Evolutionary conservation across 2,113 vertebrate species (phyloP).

Genomic region (Crocuta crocuta): DNA sequence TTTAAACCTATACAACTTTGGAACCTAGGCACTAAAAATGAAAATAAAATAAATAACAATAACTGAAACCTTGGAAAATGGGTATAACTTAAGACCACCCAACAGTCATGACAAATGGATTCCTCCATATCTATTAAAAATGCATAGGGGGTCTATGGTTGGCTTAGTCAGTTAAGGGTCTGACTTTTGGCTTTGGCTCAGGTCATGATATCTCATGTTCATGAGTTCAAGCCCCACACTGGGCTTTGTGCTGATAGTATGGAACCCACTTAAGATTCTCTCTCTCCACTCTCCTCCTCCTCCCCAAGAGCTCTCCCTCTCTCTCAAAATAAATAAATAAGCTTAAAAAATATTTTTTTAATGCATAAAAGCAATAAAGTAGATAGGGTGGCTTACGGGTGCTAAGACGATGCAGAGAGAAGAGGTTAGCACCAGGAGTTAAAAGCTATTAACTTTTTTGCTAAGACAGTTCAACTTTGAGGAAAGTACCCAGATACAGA

Average conservation of each 20-base stretch:
- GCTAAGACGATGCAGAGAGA: not conserved
- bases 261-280: too few relatives aligned
- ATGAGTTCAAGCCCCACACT: too few relatives aligned
- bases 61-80: not conserved
- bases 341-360: not conserved
- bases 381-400: not conserved
- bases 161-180: too few relatives aligned
- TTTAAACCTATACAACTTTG: not conserved
- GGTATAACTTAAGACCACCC: not conserved
- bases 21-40: not conserved
- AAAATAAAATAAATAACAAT: not conserved
- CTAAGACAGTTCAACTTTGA: not conserved
- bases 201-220: too few relatives aligned
- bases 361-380: not conserved
- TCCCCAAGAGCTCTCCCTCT: too few relatives aligned
- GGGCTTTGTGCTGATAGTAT: too few relatives aligned
- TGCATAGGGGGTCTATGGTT: too few relatives aligned
- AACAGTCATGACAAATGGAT: not conserved
- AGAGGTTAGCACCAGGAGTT: not conserved
- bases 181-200: too few relatives aligned
- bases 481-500: not conserved
- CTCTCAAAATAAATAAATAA: too few relatives aligned
- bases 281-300: too few relatives aligned
- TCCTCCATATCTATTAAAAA: not conserved
- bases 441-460: not conserved